phyloP scores from a whole-genome alignment of 1,140 invertebrate species.

The Tachypleus tridentatus region DNA sequence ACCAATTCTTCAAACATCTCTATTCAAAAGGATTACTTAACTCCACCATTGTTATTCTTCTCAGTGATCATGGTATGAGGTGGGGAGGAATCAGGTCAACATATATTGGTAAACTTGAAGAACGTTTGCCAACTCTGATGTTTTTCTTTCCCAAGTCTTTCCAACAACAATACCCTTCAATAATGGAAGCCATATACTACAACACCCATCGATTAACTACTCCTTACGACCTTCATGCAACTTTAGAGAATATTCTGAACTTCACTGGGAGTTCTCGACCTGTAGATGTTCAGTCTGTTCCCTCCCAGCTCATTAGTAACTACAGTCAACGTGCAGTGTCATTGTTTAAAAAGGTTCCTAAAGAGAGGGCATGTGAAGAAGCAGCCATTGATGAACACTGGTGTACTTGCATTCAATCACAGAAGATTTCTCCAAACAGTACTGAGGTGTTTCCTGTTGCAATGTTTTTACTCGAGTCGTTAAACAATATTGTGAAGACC shows the following conservation, averaged over 20 bases:
- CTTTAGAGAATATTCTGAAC: conserved; percentile 47
- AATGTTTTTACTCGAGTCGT: background rate
- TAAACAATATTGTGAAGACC: conserved; percentile 11
- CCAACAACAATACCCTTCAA: conserved; percentile 44
- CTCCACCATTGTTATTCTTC: conserved; percentile 54
- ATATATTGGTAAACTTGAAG: conserved; percentile 53
- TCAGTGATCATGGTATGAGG: conserved; percentile 51
- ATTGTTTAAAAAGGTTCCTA: conserved; percentile 54
- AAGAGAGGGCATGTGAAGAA: conserved; percentile 31
- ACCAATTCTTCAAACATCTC: conserved; percentile 31
- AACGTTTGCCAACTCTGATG: conserved; percentile 71
- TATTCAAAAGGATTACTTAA: conserved; percentile 29
- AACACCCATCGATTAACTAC: conserved; percentile 53
- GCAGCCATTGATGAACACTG: conserved; percentile 34
- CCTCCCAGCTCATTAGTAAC: conserved; percentile 3
- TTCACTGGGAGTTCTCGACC: conserved; percentile 31
- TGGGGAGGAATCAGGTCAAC: conserved; percentile 19
- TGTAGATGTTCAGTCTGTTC: conserved; percentile 34
- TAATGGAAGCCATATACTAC: conserved; percentile 34
- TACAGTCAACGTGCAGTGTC: conserved; percentile 40
- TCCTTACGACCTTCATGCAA: conserved; percentile 72
- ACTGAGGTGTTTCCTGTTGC: conserved; percentile 6
- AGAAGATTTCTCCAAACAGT: conserved; percentile 2
- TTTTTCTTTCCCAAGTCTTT: conserved; percentile 62
- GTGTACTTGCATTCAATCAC: conserved; percentile 31